Evolutionary conservation across 2,113 vertebrate species (phyloP).

Genomic region (Pholis gunnellus): DNA sequence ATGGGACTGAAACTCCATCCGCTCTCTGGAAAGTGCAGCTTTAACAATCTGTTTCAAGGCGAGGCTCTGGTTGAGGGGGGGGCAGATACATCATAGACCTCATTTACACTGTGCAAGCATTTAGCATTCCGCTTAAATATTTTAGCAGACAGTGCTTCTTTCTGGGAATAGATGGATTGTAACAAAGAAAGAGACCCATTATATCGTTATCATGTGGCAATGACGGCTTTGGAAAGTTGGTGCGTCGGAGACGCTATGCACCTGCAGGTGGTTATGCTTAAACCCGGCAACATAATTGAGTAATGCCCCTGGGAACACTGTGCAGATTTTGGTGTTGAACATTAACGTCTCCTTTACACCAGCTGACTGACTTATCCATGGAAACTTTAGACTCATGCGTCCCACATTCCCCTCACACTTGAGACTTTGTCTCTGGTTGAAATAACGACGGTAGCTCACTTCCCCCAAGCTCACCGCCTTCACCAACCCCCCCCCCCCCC

Average conservation of each 20-base stretch:
- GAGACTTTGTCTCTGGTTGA: conserved; percentile 34
- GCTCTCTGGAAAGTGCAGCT: conserved; percentile 45
- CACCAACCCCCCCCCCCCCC: conserved; percentile 29
- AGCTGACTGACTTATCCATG: conserved; percentile 59
- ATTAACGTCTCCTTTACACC: conserved; percentile 66
- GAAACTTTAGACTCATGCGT: conserved; percentile 62
- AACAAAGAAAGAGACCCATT: not conserved
- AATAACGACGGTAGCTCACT: conserved; percentile 21
- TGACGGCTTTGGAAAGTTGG: not conserved
- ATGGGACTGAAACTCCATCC: conserved; percentile 84
- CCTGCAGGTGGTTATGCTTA: not conserved
- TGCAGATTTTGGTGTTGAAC: conserved; percentile 57
- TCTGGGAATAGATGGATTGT: not conserved
- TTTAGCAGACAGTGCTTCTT: not conserved
- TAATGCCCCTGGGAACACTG: conserved; percentile 38
- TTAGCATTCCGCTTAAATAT: not conserved
- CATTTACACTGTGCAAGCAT: conserved; percentile 10
- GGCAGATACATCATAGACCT: conserved; percentile 18
- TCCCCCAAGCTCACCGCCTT: conserved; percentile 62
- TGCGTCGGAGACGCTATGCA: not conserved
- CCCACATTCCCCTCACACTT: conserved; percentile 28
- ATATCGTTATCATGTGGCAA: not conserved
- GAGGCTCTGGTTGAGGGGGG: conserved; percentile 29
- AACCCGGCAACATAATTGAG: conserved; percentile 2
- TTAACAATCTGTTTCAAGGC: conserved; percentile 49